Base-by-base conservation (phyloP, 2,888 invertebrate species). In the Eucriotettix oculatus region DNA sequence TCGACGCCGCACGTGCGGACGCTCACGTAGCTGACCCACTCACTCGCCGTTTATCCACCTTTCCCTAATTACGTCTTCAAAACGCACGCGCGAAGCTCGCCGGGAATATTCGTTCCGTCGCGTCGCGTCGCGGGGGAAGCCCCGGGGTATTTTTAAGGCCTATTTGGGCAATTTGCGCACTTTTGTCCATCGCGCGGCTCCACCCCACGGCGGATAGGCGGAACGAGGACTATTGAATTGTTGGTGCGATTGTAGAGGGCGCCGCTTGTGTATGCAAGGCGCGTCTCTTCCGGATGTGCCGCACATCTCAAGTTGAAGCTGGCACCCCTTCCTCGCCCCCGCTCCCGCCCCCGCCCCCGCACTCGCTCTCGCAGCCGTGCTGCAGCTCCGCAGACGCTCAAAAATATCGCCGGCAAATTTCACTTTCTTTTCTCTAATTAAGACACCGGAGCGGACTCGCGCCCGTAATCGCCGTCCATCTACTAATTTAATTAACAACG, bases 241-340 rank as follows among this genome's bases (percentile, higher is more conserved):
- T 48, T 48, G 48, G 48, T 48, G 48, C 48, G 48, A 48, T 48
- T 48, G 48, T 48, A 48, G 48, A 48, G 48, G 58, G 16, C 17
- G 41, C 55, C 40, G 40, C 41, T 62, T 62, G 53, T 40, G 68
- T 71, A 71, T 71, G 69, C 71, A 69, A 67, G 65, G 64, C 66
- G 66, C 67, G 66, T 65, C 59, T 64, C 65, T 68, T 69, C 70
- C 70, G 71, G 71, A 71, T 62, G 64, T 58, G 61, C 53, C 17
- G 43, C 57, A 61, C 64, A 64, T 64, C 62, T 61, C 61, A 64
- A 64, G 61, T 61, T n/a, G 40, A 10, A 29, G 40, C 55, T 41
- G 1, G 1, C 55, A 10, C 41, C 42, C 55, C n/a, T 12, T 40
- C 9, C 16, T 14, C 54, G n/a, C 55, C 12, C 41, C 14, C 55